Evolutionary conservation across 2,113 vertebrate genomes (phyloP).

Genomic region (Burhinus oedicnemus): DNA sequence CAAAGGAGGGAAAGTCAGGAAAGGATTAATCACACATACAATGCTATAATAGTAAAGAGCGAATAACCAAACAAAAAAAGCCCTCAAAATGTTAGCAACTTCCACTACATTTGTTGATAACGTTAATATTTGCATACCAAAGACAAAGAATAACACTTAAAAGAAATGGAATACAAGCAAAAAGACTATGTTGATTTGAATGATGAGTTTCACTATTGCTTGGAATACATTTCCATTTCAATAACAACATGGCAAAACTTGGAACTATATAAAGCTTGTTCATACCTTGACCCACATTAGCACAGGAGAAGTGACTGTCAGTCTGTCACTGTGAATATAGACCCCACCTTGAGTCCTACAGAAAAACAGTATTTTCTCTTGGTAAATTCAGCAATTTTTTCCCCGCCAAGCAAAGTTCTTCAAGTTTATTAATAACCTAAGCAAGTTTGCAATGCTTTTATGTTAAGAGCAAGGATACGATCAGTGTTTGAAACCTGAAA

Average conservation of each 20-base stretch:
- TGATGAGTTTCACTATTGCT: background rate
- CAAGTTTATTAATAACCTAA: background rate
- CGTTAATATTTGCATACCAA: background rate
- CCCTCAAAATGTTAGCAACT: background rate
- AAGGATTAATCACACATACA: background rate
- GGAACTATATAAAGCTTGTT: background rate
- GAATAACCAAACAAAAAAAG: background rate
- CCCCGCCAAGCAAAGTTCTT: background rate
- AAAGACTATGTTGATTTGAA: background rate
- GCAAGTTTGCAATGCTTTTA: background rate
- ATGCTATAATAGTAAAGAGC: background rate
- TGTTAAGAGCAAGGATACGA: background rate
- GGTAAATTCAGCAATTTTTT: background rate
- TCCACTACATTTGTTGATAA: background rate
- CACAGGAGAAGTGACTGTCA: constrained; percentile 92
- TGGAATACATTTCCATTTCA: background rate
- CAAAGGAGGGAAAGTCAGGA: background rate
- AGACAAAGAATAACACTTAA: background rate
- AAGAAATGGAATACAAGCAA: constrained; percentile 6
- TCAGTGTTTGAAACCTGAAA: background rate
- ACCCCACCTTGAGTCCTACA: constrained; percentile 90
- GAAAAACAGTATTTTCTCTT: background rate
- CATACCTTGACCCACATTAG: constrained; percentile 96
- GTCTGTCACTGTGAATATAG: constrained; percentile 81
- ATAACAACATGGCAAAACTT: background rate